phyloP scores from a whole-genome alignment of 2,888 invertebrate genomes.

The Xylophagus ater region DNA sequence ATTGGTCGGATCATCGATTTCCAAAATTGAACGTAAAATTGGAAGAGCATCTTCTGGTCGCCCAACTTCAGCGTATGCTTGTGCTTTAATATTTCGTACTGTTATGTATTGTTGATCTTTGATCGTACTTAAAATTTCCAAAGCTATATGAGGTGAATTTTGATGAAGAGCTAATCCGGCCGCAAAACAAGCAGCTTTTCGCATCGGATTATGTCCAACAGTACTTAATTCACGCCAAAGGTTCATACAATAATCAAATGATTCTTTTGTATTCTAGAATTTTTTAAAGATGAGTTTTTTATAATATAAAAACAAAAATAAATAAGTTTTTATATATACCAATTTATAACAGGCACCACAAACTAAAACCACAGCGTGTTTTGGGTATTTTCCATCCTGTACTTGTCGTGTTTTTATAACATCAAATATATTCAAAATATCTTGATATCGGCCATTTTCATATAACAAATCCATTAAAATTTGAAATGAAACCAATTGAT shows the following conservation, averaged over 20 bases:
- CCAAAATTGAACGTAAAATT: conserved; percentile 46
- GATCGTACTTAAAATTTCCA: conserved; percentile 50
- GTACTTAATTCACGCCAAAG: conserved; percentile 49
- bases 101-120: conserved; percentile 53
- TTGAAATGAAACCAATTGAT: conserved; percentile 56
- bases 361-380: conserved; percentile 53
- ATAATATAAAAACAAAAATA: conserved; percentile 2
- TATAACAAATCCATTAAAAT: conserved; percentile 61
- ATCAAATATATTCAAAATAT: conserved; percentile 54
- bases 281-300: conserved; percentile 8
- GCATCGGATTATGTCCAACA: conserved; percentile 46
- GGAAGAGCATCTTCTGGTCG: conserved; percentile 53
- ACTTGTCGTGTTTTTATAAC: conserved; percentile 48
- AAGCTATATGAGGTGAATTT: conserved; percentile 51
- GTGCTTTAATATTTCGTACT: conserved; percentile 55
- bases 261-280: conserved; percentile 57
- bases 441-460: conserved; percentile 53
- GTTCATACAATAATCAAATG: conserved; percentile 50
- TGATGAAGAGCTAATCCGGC: conserved; percentile 57
- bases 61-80: conserved; percentile 49
- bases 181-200: conserved; percentile 52
- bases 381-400: conserved; percentile 54
- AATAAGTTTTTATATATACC: conserved; percentile 44
- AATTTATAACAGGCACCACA: conserved; percentile 65
- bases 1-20: conserved; percentile 44